phyloP scores from a whole-genome alignment of 2,113 vertebrate genomes.

The Propithecus coquereli region DNA sequence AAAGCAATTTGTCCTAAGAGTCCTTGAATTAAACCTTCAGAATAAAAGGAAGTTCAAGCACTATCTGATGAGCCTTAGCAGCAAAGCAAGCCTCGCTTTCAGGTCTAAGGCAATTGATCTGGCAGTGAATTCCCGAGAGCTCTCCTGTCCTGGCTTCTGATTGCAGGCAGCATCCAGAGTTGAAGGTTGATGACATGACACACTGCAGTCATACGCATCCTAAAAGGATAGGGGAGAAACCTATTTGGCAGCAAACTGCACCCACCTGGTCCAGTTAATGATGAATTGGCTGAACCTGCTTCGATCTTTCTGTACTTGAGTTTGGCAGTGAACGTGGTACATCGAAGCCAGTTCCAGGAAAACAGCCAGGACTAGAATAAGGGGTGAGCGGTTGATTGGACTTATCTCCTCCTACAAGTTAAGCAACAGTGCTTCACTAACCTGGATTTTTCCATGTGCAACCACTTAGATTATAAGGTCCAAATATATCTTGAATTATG shows the following conservation, averaged over 20 bases:
- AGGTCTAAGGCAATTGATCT: background rate
- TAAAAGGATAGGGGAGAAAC: background rate
- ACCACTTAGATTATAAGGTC: background rate
- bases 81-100: background rate
- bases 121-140: background rate
- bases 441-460: background rate
- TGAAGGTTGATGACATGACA: constrained; percentile 20
- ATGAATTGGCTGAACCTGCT: background rate
- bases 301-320: background rate
- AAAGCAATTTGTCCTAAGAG: constrained; percentile 61
- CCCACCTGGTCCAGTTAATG: background rate
- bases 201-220: background rate
- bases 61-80: constrained; percentile 6
- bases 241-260: background rate
- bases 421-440: background rate
- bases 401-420: background rate
- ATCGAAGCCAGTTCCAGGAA: background rate
- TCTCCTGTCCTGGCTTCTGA: background rate
- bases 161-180: background rate
- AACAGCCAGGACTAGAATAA: background rate
- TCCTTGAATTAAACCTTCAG: constrained; percentile 57
- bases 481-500: background rate
- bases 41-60: background rate
- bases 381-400: background rate
- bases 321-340: background rate